Percentiles rank a stretch among this genome's conserved stretches.
Evolutionary conservation across 2,113 vertebrate species (phyloP).

Genomic region (Xenotilapia flavipinnis): DNA sequence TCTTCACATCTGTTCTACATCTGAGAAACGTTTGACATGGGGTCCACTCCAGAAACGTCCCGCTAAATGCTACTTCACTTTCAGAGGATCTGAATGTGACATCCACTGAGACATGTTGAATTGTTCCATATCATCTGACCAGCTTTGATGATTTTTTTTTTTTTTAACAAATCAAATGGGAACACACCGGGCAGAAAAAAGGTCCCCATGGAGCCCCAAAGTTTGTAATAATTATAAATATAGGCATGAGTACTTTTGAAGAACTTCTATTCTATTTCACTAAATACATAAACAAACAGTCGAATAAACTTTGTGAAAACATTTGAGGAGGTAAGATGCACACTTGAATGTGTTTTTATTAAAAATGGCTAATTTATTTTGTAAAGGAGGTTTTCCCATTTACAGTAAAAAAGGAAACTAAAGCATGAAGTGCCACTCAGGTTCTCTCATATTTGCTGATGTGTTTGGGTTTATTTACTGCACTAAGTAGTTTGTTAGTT

Average conservation of each 20-base stretch:
- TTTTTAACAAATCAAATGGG: not conserved
- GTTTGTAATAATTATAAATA: not conserved
- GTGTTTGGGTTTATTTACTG: not conserved
- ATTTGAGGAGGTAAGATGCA: not conserved
- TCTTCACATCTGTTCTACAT: not conserved
- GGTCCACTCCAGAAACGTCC: not conserved
- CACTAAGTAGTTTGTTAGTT: not conserved
- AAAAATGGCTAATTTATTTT: not conserved
- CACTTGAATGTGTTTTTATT: not conserved
- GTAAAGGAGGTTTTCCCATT: not conserved
- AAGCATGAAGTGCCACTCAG: not conserved
- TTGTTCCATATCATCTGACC: not conserved
- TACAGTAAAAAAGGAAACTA: not conserved
- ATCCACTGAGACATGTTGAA: not conserved
- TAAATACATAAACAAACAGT: not conserved
- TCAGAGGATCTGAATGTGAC: not conserved
- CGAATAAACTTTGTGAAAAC: not conserved
- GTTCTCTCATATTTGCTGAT: not conserved
- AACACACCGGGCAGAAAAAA: not conserved
- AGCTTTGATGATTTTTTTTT: not conserved
- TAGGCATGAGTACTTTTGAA: not conserved
- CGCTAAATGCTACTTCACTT: not conserved
- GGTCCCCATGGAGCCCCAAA: not conserved
- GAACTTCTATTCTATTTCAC: not conserved
- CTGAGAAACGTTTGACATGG: not conserved